Percentiles rank a stretch among this genome's conserved stretches.
Evolutionary conservation across 2,113 vertebrate genomes (phyloP).

Genomic region (Mormyrus iriodes): DNA sequence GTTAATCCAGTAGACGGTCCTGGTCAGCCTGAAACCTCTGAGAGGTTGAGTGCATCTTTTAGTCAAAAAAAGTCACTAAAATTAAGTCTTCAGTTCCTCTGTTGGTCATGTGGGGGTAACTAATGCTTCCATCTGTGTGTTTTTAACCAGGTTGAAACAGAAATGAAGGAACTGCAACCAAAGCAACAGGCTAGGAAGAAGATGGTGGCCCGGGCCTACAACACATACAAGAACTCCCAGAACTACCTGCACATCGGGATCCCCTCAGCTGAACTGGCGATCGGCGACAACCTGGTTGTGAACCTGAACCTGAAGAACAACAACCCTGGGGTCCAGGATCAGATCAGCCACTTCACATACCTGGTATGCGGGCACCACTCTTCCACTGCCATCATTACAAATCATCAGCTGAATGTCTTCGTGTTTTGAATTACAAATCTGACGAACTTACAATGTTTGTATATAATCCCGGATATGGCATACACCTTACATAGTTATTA

Average conservation of each 20-base stretch:
- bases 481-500: too few species aligned
- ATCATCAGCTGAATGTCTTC: neutral
- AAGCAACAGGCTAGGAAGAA: slow-evolving; percentile 45
- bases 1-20: neutral
- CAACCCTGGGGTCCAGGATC: neutral
- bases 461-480: neutral
- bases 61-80: neutral
- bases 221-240: slow-evolving; percentile 27
- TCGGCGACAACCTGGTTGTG: slow-evolving; percentile 45
- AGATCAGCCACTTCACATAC: slow-evolving; percentile 52
- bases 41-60: too few species aligned
- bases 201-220: slow-evolving; percentile 52
- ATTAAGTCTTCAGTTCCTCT: neutral
- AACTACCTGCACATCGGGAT: slow-evolving; percentile 62
- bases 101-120: neutral
- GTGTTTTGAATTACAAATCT: neutral
- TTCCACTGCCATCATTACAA: neutral
- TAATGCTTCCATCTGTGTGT: neutral
- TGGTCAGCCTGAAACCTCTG: too few species aligned
- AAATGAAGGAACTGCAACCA: neutral
- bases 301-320: slow-evolving; percentile 37
- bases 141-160: slow-evolving; percentile 52
- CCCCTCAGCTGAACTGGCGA: slow-evolving; percentile 17
- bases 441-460: neutral
- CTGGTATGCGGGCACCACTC: slow-evolving; percentile 50